Evolutionary conservation across 1,140 invertebrate species (phyloP), one percentile per base, ranked within the genome.

Genomic region (Ostrea denselamellosa): DNA sequence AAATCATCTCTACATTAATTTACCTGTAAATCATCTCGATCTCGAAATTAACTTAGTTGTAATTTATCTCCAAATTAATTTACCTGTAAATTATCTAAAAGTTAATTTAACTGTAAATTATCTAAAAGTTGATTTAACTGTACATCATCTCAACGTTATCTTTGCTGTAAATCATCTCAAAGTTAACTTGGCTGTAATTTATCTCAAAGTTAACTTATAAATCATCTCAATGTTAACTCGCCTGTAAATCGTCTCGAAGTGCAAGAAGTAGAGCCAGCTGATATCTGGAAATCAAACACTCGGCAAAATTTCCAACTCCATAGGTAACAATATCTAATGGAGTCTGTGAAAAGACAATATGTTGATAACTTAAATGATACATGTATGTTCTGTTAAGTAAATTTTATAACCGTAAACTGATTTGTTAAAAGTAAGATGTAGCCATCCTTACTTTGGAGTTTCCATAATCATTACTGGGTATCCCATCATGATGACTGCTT

Each of bases 301-400:
- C 82, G 5, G 88, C 85, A 86, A 89, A 89, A 14, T 89, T 85
- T 86, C 88, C 88, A 62, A 89, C 44, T 83, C 88, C 88, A 52
- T 89, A 89, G 53, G 81, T 68, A 9, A 89, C 58, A 19, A 89
- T 85, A 8, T 84, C 81, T 4, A 54, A 53, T 77, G 25, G 25
- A 77, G 4, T 5, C 68, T 77, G 56, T 17, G 0, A 62, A 62
- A 19, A 62, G 17, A 62, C 14, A 58, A 58, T 53, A 8, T 12
- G 54, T 44, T 62, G 56, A 17, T 8, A 17, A 62, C 17, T 62
- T 62, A 17, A 19, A 62, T 44, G 34, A 5, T 2, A 44, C 5
- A 44, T 44, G 34, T 44, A 62, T 3, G 5, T 58, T 58, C 19
- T 19, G 19, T 4, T 58, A 9, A 58, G 19, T 62, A n/a, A n/a